phyloP scores from a whole-genome alignment of 2,113 vertebrate genomes.

The Lates calcarifer region DNA sequence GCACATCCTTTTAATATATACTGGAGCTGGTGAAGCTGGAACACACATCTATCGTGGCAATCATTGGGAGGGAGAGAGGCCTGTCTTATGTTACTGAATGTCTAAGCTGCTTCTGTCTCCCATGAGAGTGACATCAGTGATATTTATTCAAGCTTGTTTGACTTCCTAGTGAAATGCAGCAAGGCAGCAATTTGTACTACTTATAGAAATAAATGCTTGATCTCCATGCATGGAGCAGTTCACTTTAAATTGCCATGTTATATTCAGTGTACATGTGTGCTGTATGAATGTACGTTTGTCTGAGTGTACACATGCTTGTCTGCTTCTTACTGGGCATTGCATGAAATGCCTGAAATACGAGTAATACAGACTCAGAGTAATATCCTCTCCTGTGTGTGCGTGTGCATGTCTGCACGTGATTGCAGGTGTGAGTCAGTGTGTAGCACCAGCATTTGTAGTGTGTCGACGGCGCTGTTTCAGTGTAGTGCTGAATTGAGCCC shows the following conservation, averaged over 20 bases:
- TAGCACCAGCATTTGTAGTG: constrained; percentile 19
- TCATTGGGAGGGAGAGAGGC: constrained; percentile 4
- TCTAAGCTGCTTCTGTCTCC: constrained; percentile 30
- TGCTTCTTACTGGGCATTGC: not conserved
- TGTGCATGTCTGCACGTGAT: not conserved
- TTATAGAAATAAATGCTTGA: constrained; percentile 30
- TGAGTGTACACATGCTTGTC: not conserved
- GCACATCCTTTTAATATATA: constrained; percentile 1
- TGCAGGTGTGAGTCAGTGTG: not conserved
- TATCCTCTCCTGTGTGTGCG: not conserved
- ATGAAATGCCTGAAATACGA: constrained; percentile 28
- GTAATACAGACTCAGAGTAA: constrained; percentile 2
- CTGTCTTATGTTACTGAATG: constrained; percentile 27
- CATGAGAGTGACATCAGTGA: constrained; percentile 28
- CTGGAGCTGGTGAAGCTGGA: not conserved
- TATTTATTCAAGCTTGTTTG: constrained; percentile 59
- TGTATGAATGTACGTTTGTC: constrained; percentile 7
- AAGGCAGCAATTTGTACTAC: constrained; percentile 37
- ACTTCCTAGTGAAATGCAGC: constrained; percentile 28
- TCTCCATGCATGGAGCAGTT: constrained; percentile 22
- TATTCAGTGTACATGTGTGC: not conserved
- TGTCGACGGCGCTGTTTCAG: constrained; percentile 28
- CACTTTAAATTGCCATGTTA: constrained; percentile 7
- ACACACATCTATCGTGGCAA: not conserved
- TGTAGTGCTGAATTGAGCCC: constrained; percentile 55